Conservation (phyloP, 2,797 vertebrate genomes). For the Phataginus tricuspis region DNA sequence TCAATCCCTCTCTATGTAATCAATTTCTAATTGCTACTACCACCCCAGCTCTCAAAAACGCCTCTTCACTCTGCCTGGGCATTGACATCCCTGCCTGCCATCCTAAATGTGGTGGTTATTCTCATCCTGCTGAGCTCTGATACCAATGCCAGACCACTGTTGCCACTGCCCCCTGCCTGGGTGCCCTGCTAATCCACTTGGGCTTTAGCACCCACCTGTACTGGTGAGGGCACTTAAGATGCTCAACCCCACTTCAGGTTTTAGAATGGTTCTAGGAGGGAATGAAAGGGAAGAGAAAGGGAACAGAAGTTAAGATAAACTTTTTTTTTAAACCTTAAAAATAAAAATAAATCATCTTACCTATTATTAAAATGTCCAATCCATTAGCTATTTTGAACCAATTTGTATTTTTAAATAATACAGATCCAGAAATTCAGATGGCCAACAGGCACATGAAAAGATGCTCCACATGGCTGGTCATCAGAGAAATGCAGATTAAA, state of each 20-base stretch:
- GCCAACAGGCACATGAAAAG: too few relatives aligned
- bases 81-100: background rate
- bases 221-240: background rate
- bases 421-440: too few relatives aligned
- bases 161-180: background rate
- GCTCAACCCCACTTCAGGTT: background rate
- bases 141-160: background rate
- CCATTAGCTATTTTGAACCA: background rate
- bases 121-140: background rate
- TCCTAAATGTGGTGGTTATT: background rate
- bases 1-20: background rate
- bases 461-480: too few relatives aligned
- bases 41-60: background rate
- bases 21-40: background rate
- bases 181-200: background rate
- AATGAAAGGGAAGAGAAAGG: background rate
- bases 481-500: too few relatives aligned
- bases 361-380: background rate
- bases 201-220: background rate
- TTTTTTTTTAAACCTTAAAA: background rate
- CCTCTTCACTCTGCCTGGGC: background rate
- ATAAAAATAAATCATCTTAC: background rate
- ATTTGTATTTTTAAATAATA: background rate
- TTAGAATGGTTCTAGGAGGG: background rate
- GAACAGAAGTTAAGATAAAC: background rate